Base-by-base conservation (phyloP, 2,888 invertebrate species). In the Leucania comma region DNA sequence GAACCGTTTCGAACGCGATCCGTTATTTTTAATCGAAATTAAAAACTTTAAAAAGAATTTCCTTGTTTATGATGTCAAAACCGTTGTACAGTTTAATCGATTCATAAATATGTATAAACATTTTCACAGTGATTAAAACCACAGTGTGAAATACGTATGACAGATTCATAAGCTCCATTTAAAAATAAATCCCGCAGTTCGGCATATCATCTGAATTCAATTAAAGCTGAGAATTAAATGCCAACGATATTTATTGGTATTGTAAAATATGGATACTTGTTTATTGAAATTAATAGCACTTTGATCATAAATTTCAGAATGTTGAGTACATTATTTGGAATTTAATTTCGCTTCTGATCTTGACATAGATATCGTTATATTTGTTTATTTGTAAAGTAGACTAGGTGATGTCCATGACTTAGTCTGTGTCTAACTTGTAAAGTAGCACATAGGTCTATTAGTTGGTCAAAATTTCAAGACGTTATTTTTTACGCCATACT, bases 21-120 rank as follows among this genome's bases (percentile, higher is more conserved):
- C n/a, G n/a, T n/a, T n/a, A n/a, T n/a, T n/a, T n/a, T n/a, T n/a
- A n/a, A n/a, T n/a, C n/a, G n/a, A n/a, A n/a, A n/a, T n/a, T n/a
- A 29, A 29, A 29, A 29, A 29, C 29, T 38, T 2, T 38, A 17
- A 42, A 42, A 42, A n/a, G 14, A 29, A 0, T 26, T 51, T 63
- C n/a, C 38, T 17, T 29, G 1, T 42, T 64, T 38, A 68, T 51
- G 3, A 17, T 3, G 9, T 32, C 17, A 17, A 32, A 38, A 58
- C 51, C 5, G 3, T 24, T 17, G 42, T n/a, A 54, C 24, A 22
- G 32, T 66, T 35, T 35, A 48, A 68, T 68, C 24, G 48, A 50
- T 32, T 71, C 53, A 72, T 50, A 58, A 72, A 72, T 58, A 58
- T 63, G n/a, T 54, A 42, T 73, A 70, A 26, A 42, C 8, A 48